These are phyloP conservation scores for Hirtodrosophila histrioides DNA, from an alignment of 2,888 invertebrate genomes.

Conservation along the genomic window DNA sequence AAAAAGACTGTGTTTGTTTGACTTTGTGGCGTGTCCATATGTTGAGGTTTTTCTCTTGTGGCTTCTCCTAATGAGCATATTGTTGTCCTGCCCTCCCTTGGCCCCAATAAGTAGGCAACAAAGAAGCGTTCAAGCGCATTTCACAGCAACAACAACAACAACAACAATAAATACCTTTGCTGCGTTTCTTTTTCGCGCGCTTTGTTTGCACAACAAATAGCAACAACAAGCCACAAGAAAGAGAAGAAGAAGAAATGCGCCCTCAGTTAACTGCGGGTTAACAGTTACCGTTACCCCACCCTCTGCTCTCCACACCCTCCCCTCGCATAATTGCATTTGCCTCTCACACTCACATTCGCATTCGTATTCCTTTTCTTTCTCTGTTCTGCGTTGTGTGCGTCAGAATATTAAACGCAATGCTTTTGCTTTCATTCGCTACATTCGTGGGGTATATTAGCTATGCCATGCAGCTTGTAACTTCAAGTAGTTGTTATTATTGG, in stretches of 20 bases:
- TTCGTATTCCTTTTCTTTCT: constrained; percentile 2
- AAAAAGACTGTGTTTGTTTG: constrained; percentile 14
- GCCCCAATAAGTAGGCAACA: constrained; percentile 57
- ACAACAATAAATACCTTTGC: constrained; percentile 19
- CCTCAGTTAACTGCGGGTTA: constrained; percentile 27
- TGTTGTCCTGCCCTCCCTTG: constrained; percentile 14
- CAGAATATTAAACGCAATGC: constrained; percentile 46
- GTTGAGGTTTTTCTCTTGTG: constrained; percentile 32
- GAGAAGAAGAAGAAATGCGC: not conserved
- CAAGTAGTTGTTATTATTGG: too few relatives aligned
- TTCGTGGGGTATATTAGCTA: constrained; percentile 7
- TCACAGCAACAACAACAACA: constrained; percentile 12
- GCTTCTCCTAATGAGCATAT: constrained; percentile 35
- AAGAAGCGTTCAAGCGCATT: constrained; percentile 5
- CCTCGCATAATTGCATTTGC: constrained; percentile 59
- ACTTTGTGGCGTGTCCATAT: constrained; percentile 46
- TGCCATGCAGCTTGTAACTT: not conserved
- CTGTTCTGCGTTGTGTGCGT: constrained; percentile 27
- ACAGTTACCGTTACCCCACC: too few relatives aligned
- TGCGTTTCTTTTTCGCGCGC: constrained; percentile 13
- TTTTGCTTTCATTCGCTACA: constrained; percentile 3
- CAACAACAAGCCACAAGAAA: not conserved
- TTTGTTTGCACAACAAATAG: constrained; percentile 39
- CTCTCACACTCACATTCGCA: constrained; percentile 38
- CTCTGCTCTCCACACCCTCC: not conserved